Evolutionary conservation across 1,140 invertebrate species (phyloP).

Genomic region (Pectinophora gossypiella): DNA sequence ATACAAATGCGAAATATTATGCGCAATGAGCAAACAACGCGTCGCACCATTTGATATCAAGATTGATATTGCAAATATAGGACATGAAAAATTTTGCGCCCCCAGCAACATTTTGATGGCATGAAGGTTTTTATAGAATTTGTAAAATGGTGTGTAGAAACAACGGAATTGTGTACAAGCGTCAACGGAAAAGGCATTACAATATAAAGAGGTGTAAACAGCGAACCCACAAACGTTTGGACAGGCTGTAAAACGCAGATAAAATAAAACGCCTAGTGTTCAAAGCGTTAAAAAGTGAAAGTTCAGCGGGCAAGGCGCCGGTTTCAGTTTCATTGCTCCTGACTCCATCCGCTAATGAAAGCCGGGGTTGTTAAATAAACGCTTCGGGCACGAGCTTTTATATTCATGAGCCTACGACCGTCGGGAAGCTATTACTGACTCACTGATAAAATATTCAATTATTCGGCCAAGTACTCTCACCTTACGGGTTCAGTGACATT

Average conservation of each 20-base stretch:
- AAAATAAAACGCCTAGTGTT: background rate
- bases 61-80: too few species aligned
- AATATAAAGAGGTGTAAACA: too few species aligned
- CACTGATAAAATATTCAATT: conserved; percentile 50
- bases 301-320: conserved; percentile 7
- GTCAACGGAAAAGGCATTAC: too few species aligned
- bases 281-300: background rate
- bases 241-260: background rate
- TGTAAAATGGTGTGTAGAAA: too few species aligned
- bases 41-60: too few species aligned
- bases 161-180: too few species aligned
- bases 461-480: conserved; percentile 33
- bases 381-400: conserved; percentile 20
- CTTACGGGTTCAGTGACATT: conserved; percentile 34
- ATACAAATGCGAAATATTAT: too few species aligned
- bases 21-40: too few species aligned
- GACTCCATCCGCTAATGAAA: background rate
- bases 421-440: conserved; percentile 12
- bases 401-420: conserved; percentile 32
- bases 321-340: conserved; percentile 9
- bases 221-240: too few species aligned
- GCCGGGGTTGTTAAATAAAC: conserved; percentile 4
- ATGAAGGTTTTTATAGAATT: too few species aligned
- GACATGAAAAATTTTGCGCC: too few species aligned
- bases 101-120: too few species aligned